A percentile compares a stretch with the other conserved stretches of the same genome.
Evolutionary conservation across 2,888 invertebrate genomes (phyloP).

Genomic region (Metacarcinus magister): DNA sequence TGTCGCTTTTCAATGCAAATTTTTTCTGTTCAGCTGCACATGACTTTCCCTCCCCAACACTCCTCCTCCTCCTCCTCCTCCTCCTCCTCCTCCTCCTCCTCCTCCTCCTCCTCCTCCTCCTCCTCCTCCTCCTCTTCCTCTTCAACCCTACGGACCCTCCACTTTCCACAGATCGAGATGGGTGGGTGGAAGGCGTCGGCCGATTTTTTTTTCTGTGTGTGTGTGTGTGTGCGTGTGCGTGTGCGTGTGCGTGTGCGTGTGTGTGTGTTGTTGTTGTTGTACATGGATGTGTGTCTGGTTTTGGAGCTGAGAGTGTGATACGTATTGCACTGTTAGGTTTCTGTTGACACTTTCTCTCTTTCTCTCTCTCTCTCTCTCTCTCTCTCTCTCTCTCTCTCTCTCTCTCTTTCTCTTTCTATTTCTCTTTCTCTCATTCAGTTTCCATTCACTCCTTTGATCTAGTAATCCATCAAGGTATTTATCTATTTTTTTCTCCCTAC

Average conservation of each 20-base stretch:
- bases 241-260: slow-evolving; percentile 9
- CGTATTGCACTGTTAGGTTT: too few species aligned
- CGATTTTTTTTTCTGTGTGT: not conserved
- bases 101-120: not conserved
- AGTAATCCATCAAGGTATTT: not conserved
- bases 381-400: too few species aligned
- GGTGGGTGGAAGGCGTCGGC: not conserved
- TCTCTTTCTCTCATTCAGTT: not conserved
- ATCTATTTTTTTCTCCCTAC: not conserved
- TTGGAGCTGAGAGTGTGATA: too few species aligned
- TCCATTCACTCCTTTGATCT: not conserved
- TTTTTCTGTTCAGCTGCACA: not conserved
- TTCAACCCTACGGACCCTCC: not conserved
- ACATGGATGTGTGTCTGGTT: not conserved
- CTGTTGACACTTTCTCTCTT: too few species aligned
- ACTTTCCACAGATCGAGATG: not conserved
- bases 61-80: not conserved
- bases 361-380: too few species aligned
- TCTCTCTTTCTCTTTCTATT: too few species aligned
- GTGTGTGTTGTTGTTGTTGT: not conserved
- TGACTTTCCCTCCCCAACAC: not conserved
- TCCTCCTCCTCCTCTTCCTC: not conserved
- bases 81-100: not conserved
- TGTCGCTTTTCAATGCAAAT: slow-evolving; percentile 67
- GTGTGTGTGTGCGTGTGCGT: not conserved